Evolutionary conservation across 2,113 vertebrate genomes (phyloP), one percentile per base, ranked within the genome.

Genomic region (Lepisosteus oculatus): DNA sequence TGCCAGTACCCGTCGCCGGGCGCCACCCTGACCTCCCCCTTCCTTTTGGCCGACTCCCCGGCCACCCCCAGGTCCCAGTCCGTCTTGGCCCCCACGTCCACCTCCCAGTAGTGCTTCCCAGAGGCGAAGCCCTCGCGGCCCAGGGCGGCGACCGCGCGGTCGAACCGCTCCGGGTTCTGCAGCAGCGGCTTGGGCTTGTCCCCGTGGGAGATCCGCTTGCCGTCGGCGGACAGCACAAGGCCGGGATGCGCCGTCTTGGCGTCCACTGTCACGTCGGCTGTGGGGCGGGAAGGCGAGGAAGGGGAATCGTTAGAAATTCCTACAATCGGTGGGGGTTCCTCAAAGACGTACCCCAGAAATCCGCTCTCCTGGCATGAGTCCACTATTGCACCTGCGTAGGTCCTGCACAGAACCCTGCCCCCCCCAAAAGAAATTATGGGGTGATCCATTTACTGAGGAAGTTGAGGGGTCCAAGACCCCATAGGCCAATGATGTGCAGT

Each of bases 31-130:
- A 74, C 2, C 14, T 5, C 0, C 14, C 68, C 61, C 13, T 65
- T 43, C 8, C 73, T 63, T 7, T 1, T 6, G 2, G 12, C 47
- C 2, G 44, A 61, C 11, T 17, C 44, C 3, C n/a, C 15, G 3
- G 8, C 61, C 6, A 74, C 59, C 11, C 73, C 68, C 17, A 74
- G 41, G 6, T 41, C 45, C 73, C 73, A 74, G 13, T 56, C 51
- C 0, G 67, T 74, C 51, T 68, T 74, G 6, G 8, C 17, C n/a
- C 11, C 13, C 59, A 65, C 29, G 11, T 55, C 59, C 13, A 74
- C 69, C 73, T 74, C 73, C 67, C 68, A 74, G 61, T 74, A 74
- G 61, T 63, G 73, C 3, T 45, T 45, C 4, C 73, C 73, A 0
- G 73, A 70, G 55, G 59, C 51, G 43, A 74, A 74, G 4, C 67